Evolutionary conservation across 23 tunicate species (phyloP), one percentile per base, ranked within the genome.

Genomic region (Aplidium turbinatum): DNA sequence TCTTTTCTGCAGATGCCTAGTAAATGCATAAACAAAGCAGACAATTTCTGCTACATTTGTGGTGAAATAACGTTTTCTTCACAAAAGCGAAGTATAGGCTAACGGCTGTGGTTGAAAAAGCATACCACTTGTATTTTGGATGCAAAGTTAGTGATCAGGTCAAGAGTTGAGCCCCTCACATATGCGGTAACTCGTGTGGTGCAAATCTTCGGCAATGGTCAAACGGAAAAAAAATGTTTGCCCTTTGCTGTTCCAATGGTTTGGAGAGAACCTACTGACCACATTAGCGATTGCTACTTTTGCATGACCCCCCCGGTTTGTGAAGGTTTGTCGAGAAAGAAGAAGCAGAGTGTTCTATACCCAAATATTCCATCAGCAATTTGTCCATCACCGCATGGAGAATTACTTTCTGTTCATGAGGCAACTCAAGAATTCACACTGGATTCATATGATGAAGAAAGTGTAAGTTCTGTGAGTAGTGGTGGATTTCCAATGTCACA

Each of bases 221-320:
- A 27, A 52, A 38, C 63, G 1, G 63, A 39, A 72, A 72, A 13
- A 72, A 72, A 72, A 38, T 31, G 42, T 18, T 50, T n/a, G n/a
- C n/a, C n/a, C n/a, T n/a, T n/a, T n/a, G n/a, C 62, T 48, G 77
- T 72, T 38, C 77, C 77, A 52, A 72, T 72, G 77, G 62, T 72
- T 50, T 72, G 77, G 77, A 51, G 63, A 25, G 77, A 72, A 22
- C 60, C 40, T 19, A 48, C 64, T 0, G 60, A 72, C 28, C 77
- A 51, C 39, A 38, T 28, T 27, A 50, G 42, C 62, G 33, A 72
- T 38, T 50, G 77, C 47, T 72, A 27, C 65, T 72, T 72, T 72
- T 72, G 65, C 36, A 24, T 72, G 38, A 72, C 64, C 53, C 51
- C 73, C n/a, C 29, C 73, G 29, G 28, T 50, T 4, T 28, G 40